These are phyloP conservation scores for Hypocryptadius cinnamomeus DNA, from an alignment of 2,113 vertebrate genomes.

Conservation along the genomic window DNA sequence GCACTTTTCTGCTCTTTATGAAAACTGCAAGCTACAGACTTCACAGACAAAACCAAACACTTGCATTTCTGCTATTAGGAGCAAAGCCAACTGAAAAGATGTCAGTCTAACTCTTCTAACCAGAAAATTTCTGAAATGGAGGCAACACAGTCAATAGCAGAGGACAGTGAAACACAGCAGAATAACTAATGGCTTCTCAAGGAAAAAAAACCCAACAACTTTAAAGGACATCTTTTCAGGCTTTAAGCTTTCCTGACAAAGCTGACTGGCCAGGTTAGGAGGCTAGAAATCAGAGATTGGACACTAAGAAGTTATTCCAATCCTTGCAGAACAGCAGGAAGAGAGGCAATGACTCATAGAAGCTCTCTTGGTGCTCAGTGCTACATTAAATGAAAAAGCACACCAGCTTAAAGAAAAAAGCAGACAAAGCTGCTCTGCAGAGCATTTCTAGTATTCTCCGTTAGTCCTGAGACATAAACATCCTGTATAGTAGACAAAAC, in stretches of 20 bases:
- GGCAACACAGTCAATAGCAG: background rate
- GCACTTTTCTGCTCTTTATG: background rate
- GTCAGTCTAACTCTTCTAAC: background rate
- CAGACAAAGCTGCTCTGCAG: background rate
- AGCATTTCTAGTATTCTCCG: background rate
- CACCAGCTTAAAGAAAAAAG: background rate
- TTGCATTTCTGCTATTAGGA: background rate
- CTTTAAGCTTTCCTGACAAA: background rate
- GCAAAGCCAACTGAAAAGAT: background rate
- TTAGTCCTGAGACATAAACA: background rate
- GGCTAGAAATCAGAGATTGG: background rate
- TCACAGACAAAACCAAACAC: background rate
- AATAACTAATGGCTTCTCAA: background rate
- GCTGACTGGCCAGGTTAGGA: background rate
- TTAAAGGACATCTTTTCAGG: background rate
- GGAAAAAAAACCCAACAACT: background rate
- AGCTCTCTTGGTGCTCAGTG: background rate
- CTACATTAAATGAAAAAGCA: background rate
- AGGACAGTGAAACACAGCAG: background rate
- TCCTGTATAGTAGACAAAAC: background rate
- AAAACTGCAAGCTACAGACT: background rate
- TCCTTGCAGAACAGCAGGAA: background rate
- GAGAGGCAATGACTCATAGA: background rate
- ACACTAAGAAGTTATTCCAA: background rate
- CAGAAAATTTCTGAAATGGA: background rate